A percentile compares a stretch with the other conserved stretches of the same genome.
phyloP scores from a whole-genome alignment of 2,113 vertebrate genomes.

The Rousettus leschenaultii region DNA sequence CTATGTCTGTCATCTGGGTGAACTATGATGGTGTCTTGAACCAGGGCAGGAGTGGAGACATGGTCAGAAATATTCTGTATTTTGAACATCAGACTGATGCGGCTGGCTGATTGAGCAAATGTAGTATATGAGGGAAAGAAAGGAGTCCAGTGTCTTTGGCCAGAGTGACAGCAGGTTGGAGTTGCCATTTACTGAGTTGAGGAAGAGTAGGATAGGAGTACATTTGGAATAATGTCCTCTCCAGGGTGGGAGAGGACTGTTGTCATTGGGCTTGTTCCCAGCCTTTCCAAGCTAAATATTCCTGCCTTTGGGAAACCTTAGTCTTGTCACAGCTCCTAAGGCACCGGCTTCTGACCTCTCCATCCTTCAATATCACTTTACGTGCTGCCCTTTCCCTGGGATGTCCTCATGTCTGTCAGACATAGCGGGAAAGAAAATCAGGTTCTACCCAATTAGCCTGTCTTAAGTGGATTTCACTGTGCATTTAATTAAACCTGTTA shows the following conservation, averaged over 20 bases:
- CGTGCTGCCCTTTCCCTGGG: neutral
- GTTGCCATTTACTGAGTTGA: neutral
- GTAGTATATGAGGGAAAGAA: neutral
- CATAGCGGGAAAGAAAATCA: slow-evolving; percentile 64
- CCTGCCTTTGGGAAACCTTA: neutral
- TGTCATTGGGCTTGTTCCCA: neutral
- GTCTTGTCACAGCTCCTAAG: neutral
- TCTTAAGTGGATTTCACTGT: slow-evolving; percentile 74
- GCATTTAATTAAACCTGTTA: slow-evolving; percentile 76
- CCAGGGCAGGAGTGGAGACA: neutral
- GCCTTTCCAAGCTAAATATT: neutral
- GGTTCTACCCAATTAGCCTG: slow-evolving; percentile 73
- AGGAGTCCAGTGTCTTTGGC: neutral
- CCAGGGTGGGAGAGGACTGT: neutral
- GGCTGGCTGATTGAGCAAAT: neutral
- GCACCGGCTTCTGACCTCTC: neutral
- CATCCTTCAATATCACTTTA: neutral
- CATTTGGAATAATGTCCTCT: neutral
- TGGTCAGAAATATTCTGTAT: neutral
- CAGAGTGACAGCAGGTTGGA: neutral
- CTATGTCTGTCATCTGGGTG: neutral
- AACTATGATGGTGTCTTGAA: neutral
- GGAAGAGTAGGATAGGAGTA: neutral
- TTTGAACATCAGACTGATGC: neutral
- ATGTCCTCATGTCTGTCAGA: slow-evolving; percentile 61